Conservation (phyloP, 2,113 vertebrate genomes). For the Amphilophus citrinellus region DNA sequence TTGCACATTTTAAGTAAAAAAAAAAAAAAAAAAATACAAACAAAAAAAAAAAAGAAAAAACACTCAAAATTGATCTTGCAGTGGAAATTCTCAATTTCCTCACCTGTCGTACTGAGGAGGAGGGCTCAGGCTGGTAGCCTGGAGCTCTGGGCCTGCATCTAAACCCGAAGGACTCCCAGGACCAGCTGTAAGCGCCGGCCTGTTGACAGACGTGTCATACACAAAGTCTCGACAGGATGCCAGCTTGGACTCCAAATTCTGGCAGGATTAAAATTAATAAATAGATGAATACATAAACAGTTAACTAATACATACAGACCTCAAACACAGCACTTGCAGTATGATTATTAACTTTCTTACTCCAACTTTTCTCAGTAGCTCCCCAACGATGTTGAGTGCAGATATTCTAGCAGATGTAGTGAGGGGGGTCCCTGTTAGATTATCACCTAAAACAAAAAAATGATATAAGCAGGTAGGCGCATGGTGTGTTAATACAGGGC, state of each 20-base stretch:
- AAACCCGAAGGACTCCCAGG: constrained; percentile 71
- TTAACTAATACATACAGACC: background rate
- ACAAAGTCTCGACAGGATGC: constrained; percentile 96
- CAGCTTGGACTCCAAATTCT: constrained; percentile 97
- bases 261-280: background rate
- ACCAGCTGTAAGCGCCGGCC: constrained; percentile 70
- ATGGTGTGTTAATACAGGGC: background rate
- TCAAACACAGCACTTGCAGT: background rate
- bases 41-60: too few species aligned
- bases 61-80: background rate
- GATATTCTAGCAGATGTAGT: constrained; percentile 96
- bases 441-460: constrained; percentile 78
- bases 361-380: constrained; percentile 96
- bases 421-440: constrained; percentile 87
- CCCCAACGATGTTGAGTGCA: constrained; percentile 96
- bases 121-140: constrained; percentile 72
- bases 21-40: too few species aligned
- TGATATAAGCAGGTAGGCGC: background rate
- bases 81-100: constrained; percentile 26
- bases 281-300: background rate
- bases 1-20: too few species aligned
- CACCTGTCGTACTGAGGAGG: constrained; percentile 89
- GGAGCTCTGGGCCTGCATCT: constrained; percentile 83
- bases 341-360: constrained; percentile 79
- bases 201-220: constrained; percentile 87